These are phyloP conservation scores for Acanthurus tractus DNA, from an alignment of 2,797 vertebrate species.

Conservation along the genomic window DNA sequence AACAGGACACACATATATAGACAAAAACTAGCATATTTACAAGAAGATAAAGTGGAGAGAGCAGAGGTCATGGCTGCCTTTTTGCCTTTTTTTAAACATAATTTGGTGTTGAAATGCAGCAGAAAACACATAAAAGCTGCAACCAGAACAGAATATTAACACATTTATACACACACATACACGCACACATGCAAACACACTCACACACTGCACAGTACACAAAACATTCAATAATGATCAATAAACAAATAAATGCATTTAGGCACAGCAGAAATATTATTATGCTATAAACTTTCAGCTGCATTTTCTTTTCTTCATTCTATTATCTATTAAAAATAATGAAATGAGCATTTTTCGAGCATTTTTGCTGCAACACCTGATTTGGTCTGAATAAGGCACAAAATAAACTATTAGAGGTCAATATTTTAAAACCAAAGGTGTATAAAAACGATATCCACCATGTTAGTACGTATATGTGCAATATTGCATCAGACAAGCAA, in stretches of 20 bases:
- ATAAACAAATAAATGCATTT: neutral
- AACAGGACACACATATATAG: neutral
- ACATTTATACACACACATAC: neutral
- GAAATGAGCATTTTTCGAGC: too few species aligned
- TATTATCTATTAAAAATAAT: too few species aligned
- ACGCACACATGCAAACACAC: conserved; percentile 9
- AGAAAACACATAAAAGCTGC: conserved; percentile 10
- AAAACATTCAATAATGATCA: conserved; percentile 16
- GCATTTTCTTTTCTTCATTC: too few species aligned
- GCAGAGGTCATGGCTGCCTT: conserved; percentile 2
- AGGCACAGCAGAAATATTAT: too few species aligned
- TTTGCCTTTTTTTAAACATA: conserved; percentile 1
- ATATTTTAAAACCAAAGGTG: neutral
- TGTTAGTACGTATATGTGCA: neutral
- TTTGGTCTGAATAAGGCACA: too few species aligned
- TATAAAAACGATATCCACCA: neutral
- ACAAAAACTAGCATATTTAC: conserved; percentile 23
- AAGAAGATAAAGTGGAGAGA: conserved; percentile 11
- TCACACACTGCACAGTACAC: neutral
- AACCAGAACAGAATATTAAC: neutral
- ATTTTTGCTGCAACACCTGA: too few species aligned
- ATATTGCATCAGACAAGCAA: neutral
- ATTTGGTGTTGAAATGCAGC: conserved; percentile 21
- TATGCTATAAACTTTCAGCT: too few species aligned
- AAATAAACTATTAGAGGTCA: neutral